phyloP scores from a whole-genome alignment of 2,797 vertebrate species.

The Premnoplex brunnescens region DNA sequence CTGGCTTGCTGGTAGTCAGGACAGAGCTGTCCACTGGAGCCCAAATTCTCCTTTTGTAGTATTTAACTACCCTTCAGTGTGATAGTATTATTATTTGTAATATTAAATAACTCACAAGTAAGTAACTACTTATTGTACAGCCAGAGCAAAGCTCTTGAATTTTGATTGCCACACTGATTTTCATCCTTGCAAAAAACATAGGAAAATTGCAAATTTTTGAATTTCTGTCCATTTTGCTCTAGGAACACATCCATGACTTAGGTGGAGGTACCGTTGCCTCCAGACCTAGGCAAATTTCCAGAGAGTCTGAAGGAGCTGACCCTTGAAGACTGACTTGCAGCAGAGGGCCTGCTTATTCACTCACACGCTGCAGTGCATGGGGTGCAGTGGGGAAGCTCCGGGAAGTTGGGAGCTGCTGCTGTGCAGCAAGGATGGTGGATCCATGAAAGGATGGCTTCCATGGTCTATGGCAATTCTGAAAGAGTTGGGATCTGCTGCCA shows the following conservation, averaged over 20 bases:
- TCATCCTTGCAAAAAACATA: not conserved
- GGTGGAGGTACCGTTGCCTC: not conserved
- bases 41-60: not conserved
- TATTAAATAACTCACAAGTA: not conserved
- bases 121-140: not conserved
- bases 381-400: not conserved
- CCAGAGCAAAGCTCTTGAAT: not conserved
- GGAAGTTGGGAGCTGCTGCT: not conserved
- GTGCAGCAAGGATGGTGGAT: not conserved
- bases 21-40: not conserved
- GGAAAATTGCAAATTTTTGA: not conserved
- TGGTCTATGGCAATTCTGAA: fast-evolving
- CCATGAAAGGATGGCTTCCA: not conserved
- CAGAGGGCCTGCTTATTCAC: not conserved
- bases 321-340: not conserved
- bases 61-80: not conserved
- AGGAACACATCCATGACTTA: not conserved
- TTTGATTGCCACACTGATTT: not conserved
- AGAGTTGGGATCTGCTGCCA: not conserved
- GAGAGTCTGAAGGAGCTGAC: not conserved
- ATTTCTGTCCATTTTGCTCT: not conserved
- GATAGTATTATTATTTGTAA: not conserved
- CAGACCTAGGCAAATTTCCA: not conserved
- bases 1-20: not conserved
- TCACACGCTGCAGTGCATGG: not conserved